Evolutionary conservation across 2,113 vertebrate genomes (phyloP).

Genomic region (Nyctereutes procyonoides): DNA sequence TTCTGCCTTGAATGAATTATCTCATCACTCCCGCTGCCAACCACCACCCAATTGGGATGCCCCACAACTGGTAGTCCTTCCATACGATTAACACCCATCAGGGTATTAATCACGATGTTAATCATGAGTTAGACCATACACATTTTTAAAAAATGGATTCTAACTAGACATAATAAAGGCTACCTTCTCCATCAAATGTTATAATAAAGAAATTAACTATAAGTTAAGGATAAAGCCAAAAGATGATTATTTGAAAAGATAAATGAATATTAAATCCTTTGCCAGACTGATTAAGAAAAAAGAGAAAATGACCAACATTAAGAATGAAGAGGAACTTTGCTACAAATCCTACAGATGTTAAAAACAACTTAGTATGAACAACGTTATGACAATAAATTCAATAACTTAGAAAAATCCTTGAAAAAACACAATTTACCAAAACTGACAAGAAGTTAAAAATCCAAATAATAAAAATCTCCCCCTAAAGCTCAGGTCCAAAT

Average conservation of each 20-base stretch:
- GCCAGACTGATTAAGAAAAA: not conserved
- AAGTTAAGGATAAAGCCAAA: slow-evolving; percentile 3
- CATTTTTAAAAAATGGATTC: not conserved
- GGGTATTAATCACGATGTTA: not conserved
- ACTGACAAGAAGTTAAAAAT: slow-evolving; percentile 40
- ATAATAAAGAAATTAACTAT: not conserved
- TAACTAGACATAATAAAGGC: not conserved
- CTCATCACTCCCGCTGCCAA: not conserved
- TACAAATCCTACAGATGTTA: not conserved
- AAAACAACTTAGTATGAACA: slow-evolving; percentile 17
- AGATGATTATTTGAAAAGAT: not conserved
- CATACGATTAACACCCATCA: not conserved
- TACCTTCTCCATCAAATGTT: slow-evolving; percentile 14
- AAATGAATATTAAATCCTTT: not conserved
- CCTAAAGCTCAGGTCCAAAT: not conserved
- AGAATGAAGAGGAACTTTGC: not conserved
- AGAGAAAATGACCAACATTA: not conserved
- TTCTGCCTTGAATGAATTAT: not conserved
- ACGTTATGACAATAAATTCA: slow-evolving; percentile 23
- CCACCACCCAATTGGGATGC: not conserved
- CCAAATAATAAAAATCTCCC: not conserved
- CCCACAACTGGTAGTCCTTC: not conserved
- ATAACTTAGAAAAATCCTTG: not conserved
- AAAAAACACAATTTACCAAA: slow-evolving; percentile 16
- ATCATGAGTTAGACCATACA: not conserved